Base-by-base conservation (phyloP, 2,888 invertebrate species). In the Lochmaea crataegi region DNA sequence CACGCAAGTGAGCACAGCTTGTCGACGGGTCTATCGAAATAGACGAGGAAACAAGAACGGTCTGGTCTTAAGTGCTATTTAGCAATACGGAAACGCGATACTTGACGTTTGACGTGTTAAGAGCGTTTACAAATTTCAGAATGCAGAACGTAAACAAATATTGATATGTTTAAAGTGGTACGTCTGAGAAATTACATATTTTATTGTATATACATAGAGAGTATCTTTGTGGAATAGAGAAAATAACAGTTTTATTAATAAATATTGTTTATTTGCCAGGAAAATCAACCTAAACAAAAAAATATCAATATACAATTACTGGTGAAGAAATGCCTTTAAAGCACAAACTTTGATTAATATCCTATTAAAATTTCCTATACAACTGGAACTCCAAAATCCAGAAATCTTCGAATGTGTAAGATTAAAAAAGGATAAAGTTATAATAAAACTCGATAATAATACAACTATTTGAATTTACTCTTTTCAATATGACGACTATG, bases 21-120 rank as follows among this genome's bases (percentile, higher is more conserved):
- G 53, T 53, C 53, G 18, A 7, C 18, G 9, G 53, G 16, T 9
- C 5, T 16, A 51, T 51, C 7, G 16, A 53, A 53, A 53, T 53
- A 53, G 53, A n/a, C 10, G 53, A 53, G 2, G 53, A 18, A 63
- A 63, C 53, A 56, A 63, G 69, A 68, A 68, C 61, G 53, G 58
- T 48, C 61, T 56, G 69, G 60, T 53, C 18, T 42, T 63, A 69
- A 69, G 63, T 69, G 69, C 69, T 63, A 42, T 69, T 63, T 63
- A 41, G 69, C 63, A 69, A 69, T 69, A 69, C 51, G 63, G 63
- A 69, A 63, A 69, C 51, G 51, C 61, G 57, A 68, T 68, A 68
- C 48, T 38, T 38, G 32, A 38, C 9, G 32, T 38, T 63, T 63
- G 69, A 69, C 69, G 63, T 18, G 61, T 63, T 63, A 42, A 63